Base-by-base conservation (phyloP, 2,888 invertebrate genomes). In the Acronicta alni region DNA sequence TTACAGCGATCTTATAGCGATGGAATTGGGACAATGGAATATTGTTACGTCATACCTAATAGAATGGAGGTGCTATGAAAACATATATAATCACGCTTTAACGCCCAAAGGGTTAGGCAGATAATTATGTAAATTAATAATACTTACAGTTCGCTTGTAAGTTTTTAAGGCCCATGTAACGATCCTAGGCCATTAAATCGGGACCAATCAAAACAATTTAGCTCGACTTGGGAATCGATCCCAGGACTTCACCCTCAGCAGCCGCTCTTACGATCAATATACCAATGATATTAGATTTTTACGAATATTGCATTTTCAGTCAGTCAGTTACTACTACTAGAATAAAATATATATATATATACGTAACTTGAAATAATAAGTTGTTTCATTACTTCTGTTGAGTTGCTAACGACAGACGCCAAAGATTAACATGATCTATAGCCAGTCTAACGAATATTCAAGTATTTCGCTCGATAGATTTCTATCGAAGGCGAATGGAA, bases 401-500 rank as follows among this genome's bases (percentile, higher is more conserved):
- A 37, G 54, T 68, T 49, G 44, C 52, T 48, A 63, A 62, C 52
- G 54, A 57, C 37, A 30, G 54, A 57, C 37, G 39, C 26, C 18
- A 18, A 57, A 54, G 56, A 61, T 58, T 62, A 60, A 48, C 26
- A 59, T 60, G 72, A 70, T 59, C 46, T 56, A 59, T 45, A 54
- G 39, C 61, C 61, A 47, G 49, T 62, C 57, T 64, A 82, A 81
- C 78, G 75, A 78, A 77, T 76, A 64, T 72, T 74, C 52, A 77
- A 81, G 69, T 79, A 84, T 81, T 83, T 82, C 61, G 67, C 70
- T 61, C 63, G 72, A 83, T 84, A 81, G 82, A 85, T 83, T 81
- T 80, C 77, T 80, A 83, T 85, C 80, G 73, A 67, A 80, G 68
- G 77, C 82, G 77, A 85, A 82, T 83, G 82, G 82, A 82, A 87